A percentile compares a stretch with the other conserved stretches of the same genome.
These are phyloP conservation scores for Anoplophora glabripennis DNA, from an alignment of 1,140 invertebrate genomes.

Conservation along the genomic window DNA sequence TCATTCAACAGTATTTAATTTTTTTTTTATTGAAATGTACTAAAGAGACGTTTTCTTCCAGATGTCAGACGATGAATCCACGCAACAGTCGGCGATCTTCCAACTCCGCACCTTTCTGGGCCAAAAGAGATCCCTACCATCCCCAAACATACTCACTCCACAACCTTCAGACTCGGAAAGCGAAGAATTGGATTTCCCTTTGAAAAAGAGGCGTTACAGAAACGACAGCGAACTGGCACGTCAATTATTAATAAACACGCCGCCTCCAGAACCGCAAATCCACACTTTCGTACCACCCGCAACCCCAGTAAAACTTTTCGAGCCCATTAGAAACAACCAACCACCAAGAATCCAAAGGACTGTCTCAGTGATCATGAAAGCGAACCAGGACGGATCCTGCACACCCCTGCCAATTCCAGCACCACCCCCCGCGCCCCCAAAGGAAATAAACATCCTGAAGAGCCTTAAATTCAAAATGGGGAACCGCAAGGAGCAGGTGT, in stretches of 20 bases:
- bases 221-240: slow-evolving; percentile 50
- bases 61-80: slow-evolving; percentile 32
- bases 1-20: too few species aligned
- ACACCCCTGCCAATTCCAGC: slow-evolving; percentile 52
- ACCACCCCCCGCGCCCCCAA: slow-evolving; percentile 35
- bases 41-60: slow-evolving; percentile 31
- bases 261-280: slow-evolving; percentile 48
- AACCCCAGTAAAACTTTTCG: slow-evolving; percentile 31
- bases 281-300: slow-evolving; percentile 14
- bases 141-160: slow-evolving; percentile 51
- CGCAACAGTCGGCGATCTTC: slow-evolving; percentile 24
- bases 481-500: slow-evolving; percentile 59
- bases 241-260: slow-evolving; percentile 48
- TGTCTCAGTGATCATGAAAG: slow-evolving; percentile 77
- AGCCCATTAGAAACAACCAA: slow-evolving; percentile 41
- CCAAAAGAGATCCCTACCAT: slow-evolving; percentile 46
- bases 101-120: slow-evolving; percentile 36
- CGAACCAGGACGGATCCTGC: slow-evolving; percentile 71
- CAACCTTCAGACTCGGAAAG: slow-evolving; percentile 57
- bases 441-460: slow-evolving; percentile 65
- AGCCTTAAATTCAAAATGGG: slow-evolving; percentile 79
- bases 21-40: slow-evolving; percentile 11
- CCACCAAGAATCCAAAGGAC: slow-evolving; percentile 48
- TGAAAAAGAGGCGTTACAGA: slow-evolving; percentile 50
- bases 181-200: slow-evolving; percentile 51